Percentiles rank a stretch among this genome's conserved stretches.
Evolutionary conservation across 2,797 vertebrate species (phyloP).

Genomic region (Falco columbarius): DNA sequence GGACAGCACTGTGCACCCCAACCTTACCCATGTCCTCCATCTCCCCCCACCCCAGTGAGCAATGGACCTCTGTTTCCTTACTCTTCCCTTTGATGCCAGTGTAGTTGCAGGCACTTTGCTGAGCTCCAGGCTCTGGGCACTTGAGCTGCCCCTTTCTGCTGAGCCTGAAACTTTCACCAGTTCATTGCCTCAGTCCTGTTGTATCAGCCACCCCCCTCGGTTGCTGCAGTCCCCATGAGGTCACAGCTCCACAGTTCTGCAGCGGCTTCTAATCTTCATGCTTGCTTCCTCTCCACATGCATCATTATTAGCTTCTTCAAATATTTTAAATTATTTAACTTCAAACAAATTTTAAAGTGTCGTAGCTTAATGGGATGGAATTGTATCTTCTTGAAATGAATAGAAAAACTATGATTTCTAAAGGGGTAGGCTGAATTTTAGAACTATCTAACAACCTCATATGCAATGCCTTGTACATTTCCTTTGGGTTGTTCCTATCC

Average conservation of each 20-base stretch:
- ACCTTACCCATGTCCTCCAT: rapidly evolving
- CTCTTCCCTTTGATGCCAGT: not conserved
- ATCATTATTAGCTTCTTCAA: not conserved
- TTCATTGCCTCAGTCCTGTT: not conserved
- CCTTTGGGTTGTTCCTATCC: not conserved
- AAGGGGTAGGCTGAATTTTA: not conserved
- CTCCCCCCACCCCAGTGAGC: not conserved
- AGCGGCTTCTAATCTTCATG: not conserved
- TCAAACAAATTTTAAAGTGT: not conserved
- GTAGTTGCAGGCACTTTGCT: not conserved
- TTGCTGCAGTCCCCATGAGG: rapidly evolving
- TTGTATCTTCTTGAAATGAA: not conserved
- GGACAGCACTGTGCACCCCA: not conserved
- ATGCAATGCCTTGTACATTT: not conserved
- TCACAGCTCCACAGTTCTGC: not conserved
- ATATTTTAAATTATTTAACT: not conserved
- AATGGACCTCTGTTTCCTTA: not conserved
- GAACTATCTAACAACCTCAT: not conserved
- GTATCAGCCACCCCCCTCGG: no score
- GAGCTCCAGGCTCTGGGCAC: not conserved
- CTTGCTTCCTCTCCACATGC: not conserved
- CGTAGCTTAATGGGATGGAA: not conserved
- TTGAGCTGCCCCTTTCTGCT: not conserved
- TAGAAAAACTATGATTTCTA: not conserved
- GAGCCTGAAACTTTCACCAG: not conserved